Conservation (phyloP, 2,888 invertebrate genomes). For the Diplazon laetatorius region DNA sequence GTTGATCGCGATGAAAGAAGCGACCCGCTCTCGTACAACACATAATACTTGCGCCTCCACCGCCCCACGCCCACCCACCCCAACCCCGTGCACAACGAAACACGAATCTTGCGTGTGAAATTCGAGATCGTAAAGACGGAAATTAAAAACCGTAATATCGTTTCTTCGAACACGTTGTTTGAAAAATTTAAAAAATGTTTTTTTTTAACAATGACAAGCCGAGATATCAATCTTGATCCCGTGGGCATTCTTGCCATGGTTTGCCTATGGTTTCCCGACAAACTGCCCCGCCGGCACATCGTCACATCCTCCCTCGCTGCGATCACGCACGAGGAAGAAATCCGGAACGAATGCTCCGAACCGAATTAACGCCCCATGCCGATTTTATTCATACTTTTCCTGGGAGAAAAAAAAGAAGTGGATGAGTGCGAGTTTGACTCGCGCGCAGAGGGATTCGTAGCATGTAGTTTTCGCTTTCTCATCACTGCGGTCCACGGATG, state of each 20-base stretch:
- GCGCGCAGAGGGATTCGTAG: too few relatives aligned
- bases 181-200: too few relatives aligned
- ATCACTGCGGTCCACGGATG: too few relatives aligned
- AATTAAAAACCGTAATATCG: constrained; percentile 57
- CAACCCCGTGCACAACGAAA: too few relatives aligned
- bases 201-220: background rate
- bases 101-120: constrained; percentile 57
- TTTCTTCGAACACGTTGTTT: constrained; percentile 48
- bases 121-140: constrained; percentile 47
- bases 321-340: too few relatives aligned
- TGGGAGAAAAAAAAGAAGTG: background rate
- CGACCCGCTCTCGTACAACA: constrained; percentile 29
- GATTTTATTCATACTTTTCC: background rate
- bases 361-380: background rate
- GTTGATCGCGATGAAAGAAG: constrained; percentile 35
- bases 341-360: background rate
- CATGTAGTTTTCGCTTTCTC: too few relatives aligned
- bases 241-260: constrained; percentile 69
- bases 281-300: background rate
- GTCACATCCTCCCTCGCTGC: too few relatives aligned
- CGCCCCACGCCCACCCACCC: too few relatives aligned
- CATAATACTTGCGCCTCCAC: constrained; percentile 8
- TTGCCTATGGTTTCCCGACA: background rate
- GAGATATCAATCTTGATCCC: constrained; percentile 71
- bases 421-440: too few relatives aligned